phyloP scores from a whole-genome alignment of 2,888 invertebrate genomes.

The Atrina japonica region DNA sequence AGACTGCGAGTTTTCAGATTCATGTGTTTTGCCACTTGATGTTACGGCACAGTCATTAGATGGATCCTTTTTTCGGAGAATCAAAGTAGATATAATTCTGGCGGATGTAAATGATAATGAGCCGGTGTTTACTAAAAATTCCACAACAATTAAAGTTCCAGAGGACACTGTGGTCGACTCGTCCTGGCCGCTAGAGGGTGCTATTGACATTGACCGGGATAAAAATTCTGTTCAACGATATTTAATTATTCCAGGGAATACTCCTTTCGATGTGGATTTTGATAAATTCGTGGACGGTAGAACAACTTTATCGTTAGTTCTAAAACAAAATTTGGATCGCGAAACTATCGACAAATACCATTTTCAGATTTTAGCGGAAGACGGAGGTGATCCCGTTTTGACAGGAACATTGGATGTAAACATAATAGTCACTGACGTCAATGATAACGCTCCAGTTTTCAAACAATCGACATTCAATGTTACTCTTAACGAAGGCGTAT shows the following conservation, averaged over 20 bases:
- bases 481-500: conserved; percentile 55
- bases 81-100: conserved; percentile 58
- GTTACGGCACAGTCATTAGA: conserved; percentile 61
- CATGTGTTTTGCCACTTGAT: conserved; percentile 54
- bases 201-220: conserved; percentile 59
- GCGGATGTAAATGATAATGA: conserved; percentile 68
- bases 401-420: conserved; percentile 55
- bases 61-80: conserved; percentile 61
- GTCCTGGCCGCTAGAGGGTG: conserved; percentile 53
- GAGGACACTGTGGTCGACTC: conserved; percentile 59
- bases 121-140: conserved; percentile 58
- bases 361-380: conserved; percentile 59
- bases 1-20: conserved; percentile 45
- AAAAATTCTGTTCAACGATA: conserved; percentile 58
- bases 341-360: conserved; percentile 59
- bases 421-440: conserved; percentile 59
- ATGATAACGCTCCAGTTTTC: conserved; percentile 62
- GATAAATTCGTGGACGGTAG: conserved; percentile 57
- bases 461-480: conserved; percentile 54
- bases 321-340: conserved; percentile 59
- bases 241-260: conserved; percentile 48
- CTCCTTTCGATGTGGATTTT: conserved; percentile 55
- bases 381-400: conserved; percentile 56
- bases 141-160: conserved; percentile 51
- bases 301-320: conserved; percentile 56